phyloP scores from a whole-genome alignment of 2,888 invertebrate genomes.

The Sphecodes monilicornis region DNA sequence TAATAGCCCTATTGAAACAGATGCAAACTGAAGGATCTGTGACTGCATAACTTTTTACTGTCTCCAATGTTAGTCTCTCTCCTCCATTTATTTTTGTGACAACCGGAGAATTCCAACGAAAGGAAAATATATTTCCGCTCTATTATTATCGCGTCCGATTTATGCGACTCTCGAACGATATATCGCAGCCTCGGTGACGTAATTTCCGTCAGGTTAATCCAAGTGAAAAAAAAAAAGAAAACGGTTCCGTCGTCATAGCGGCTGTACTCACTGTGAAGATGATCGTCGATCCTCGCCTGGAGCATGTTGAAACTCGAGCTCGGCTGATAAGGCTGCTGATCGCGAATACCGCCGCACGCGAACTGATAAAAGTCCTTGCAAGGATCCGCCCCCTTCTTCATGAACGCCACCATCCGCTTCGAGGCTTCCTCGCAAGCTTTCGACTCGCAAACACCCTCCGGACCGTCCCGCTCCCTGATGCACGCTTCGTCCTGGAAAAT shows the following conservation, averaged over 20 bases:
- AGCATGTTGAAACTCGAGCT: constrained; percentile 82
- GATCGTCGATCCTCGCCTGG: constrained; percentile 82
- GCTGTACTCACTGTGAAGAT: constrained; percentile 83
- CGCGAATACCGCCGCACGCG: constrained; percentile 83
- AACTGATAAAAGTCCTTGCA: constrained; percentile 85
- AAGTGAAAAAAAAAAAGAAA: not conserved
- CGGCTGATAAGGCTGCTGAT: constrained; percentile 77
- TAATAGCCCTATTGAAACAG: too few species aligned
- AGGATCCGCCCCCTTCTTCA: constrained; percentile 83
- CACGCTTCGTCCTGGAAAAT: constrained; percentile 83
- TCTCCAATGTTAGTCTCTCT: not conserved
- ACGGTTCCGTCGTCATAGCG: constrained; percentile 50
- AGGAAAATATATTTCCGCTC: not conserved
- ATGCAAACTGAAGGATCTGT: too few species aligned
- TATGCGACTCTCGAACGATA: not conserved
- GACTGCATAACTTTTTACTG: not conserved
- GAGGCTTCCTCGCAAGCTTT: constrained; percentile 82
- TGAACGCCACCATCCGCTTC: constrained; percentile 80
- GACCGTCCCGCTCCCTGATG: constrained; percentile 80
- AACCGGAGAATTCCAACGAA: not conserved
- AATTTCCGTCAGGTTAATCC: not conserved
- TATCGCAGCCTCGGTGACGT: not conserved
- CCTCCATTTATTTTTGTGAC: not conserved
- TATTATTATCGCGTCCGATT: not conserved
- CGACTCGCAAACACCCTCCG: constrained; percentile 80